phyloP scores from a whole-genome alignment of 2,797 vertebrate genomes.

The Serranus cabrilla region DNA sequence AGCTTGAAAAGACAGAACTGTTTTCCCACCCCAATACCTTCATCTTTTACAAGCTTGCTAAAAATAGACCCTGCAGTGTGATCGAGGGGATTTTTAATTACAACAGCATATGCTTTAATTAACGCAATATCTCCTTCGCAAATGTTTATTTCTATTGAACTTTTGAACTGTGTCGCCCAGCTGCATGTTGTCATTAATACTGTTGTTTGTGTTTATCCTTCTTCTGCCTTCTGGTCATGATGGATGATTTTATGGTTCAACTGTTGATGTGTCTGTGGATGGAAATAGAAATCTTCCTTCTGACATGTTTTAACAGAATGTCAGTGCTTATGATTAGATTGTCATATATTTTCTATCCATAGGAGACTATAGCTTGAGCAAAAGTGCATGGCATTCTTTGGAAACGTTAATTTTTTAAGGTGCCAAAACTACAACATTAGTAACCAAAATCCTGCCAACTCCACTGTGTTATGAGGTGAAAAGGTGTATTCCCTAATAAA shows the following conservation, averaged over 20 bases:
- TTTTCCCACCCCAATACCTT: slow-evolving; percentile 33
- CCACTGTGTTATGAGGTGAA: slow-evolving; percentile 40
- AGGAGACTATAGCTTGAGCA: slow-evolving; percentile 20
- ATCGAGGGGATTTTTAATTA: slow-evolving; percentile 50
- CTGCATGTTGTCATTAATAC: slow-evolving; percentile 32
- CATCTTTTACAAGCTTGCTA: slow-evolving; percentile 43
- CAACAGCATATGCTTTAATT: slow-evolving; percentile 55
- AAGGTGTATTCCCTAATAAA: slow-evolving; percentile 57
- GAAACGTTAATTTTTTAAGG: slow-evolving; percentile 6
- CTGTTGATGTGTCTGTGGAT: slow-evolving; percentile 31
- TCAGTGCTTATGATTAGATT: neutral
- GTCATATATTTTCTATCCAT: neutral
- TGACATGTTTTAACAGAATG: slow-evolving; percentile 4
- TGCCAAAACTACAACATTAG: slow-evolving; percentile 21
- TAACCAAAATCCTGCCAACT: slow-evolving; percentile 49
- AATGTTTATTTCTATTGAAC: slow-evolving; percentile 61
- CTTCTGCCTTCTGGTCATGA: slow-evolving; percentile 22
- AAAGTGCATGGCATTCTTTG: neutral
- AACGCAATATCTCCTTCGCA: slow-evolving; percentile 37
- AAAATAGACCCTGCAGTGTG: slow-evolving; percentile 52
- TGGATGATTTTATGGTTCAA: slow-evolving; percentile 41
- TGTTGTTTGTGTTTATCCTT: slow-evolving; percentile 30
- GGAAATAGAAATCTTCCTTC: slow-evolving; percentile 16
- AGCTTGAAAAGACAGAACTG: slow-evolving; percentile 52
- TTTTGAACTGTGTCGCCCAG: slow-evolving; percentile 39